Base-by-base conservation (phyloP, 2,113 vertebrate genomes). In the Lipophrys pholis region DNA sequence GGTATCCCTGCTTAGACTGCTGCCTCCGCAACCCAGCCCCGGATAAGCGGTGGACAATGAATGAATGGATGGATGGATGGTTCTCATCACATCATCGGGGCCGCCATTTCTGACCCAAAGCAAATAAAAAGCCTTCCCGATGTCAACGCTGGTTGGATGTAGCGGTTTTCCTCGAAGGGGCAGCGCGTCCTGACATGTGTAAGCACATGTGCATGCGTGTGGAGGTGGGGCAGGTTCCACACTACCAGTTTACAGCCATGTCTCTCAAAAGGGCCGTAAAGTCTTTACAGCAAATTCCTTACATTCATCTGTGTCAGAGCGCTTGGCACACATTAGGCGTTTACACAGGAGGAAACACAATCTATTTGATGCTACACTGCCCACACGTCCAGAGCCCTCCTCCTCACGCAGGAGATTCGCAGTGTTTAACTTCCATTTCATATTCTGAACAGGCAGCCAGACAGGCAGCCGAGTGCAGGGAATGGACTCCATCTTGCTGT, bases 291-390 rank as follows among this genome's bases (percentile, higher is more conserved):
- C 84, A 94, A 92, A 94, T 92, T 93, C 90, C 86, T 87, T 90
- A 91, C 91, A 93, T 94, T 93, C 90, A 90, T 94, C 91, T 93
- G 91, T 93, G 91, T 93, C 91, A 91, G 86, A 90, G 89, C 90
- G 40, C 82, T 84, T 73, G 78, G 87, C 83, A 85, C 88, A 89
- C 91, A 94, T 93, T 93, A 93, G 85, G 88, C 90, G 71, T 90
- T 92, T 92, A 92, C 93, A 93, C 92, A 87, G 78, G 90, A 93
- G 92, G 91, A 93, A 93, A 93, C 92, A 92, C 92, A 93, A 91
- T 92, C 92, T 90, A 93, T 94, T 93, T 93, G 93, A 93, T 92
- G 93, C 91, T 93, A 93, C 90, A 86, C 90, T 93, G 92, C 90
- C 86, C 92, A 91, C 92, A 90, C 89, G 89, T 90, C 89, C 86